phyloP scores from a whole-genome alignment of 2,113 vertebrate genomes.

The Elgaria multicarinata region DNA sequence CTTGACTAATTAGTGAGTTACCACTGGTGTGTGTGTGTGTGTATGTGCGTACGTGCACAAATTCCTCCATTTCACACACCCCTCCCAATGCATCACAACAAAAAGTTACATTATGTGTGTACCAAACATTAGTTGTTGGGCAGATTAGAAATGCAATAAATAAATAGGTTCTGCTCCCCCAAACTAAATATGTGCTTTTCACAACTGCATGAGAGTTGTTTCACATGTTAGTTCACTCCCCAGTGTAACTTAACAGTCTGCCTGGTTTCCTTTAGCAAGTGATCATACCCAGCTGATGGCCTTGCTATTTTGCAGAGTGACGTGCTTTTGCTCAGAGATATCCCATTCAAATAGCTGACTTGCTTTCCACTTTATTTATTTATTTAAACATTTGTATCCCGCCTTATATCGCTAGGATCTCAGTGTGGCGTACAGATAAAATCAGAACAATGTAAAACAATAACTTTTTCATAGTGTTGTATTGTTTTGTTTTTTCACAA shows the following conservation, averaged over 20 bases:
- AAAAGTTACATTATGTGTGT: background rate
- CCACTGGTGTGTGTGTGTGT: background rate
- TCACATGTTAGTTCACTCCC: background rate
- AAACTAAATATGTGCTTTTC: background rate
- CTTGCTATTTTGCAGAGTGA: background rate
- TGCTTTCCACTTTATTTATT: background rate
- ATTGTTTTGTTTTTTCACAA: background rate
- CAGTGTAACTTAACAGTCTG: background rate
- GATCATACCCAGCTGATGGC: background rate
- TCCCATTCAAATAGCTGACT: background rate
- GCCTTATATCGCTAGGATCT: too few relatives aligned
- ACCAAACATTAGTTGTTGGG: background rate
- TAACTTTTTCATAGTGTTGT: too few relatives aligned
- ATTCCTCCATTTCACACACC: background rate
- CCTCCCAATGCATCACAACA: background rate
- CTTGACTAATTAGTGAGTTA: conserved; percentile 51
- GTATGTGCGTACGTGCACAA: too few relatives aligned
- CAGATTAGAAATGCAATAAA: too few relatives aligned
- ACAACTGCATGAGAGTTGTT: background rate
- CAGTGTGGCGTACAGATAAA: too few relatives aligned
- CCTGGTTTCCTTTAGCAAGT: background rate
- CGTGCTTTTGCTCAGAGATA: background rate
- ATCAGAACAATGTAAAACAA: too few relatives aligned
- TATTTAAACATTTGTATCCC: too few relatives aligned
- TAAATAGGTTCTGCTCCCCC: background rate